phyloP scores from a whole-genome alignment of 2,797 vertebrate species.

The Hydrophis major region DNA sequence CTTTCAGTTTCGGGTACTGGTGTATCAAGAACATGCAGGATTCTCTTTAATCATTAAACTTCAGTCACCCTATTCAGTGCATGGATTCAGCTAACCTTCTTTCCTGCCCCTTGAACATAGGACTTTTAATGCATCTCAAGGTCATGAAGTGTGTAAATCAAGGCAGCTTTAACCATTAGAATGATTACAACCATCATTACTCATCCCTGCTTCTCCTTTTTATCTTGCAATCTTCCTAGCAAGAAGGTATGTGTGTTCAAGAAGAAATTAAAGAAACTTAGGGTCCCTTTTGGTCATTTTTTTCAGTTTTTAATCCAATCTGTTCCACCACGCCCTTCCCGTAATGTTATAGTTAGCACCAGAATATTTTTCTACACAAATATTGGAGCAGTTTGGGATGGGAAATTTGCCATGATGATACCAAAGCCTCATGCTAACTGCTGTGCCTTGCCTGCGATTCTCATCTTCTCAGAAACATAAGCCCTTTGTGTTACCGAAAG shows the following conservation, averaged over 20 bases:
- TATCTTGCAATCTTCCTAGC: not conserved
- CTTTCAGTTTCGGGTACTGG: not conserved
- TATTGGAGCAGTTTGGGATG: constrained; percentile 21
- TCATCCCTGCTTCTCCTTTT: not conserved
- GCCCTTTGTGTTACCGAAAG: not conserved
- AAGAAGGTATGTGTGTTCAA: not conserved
- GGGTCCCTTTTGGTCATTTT: not conserved
- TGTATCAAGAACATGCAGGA: not conserved
- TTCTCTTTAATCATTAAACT: not conserved
- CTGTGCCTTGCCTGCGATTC: constrained; percentile 17
- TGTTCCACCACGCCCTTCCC: not conserved
- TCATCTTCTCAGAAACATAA: not conserved
- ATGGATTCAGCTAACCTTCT: not conserved
- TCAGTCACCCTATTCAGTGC: not conserved
- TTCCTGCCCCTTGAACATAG: not conserved
- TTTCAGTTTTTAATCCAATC: not conserved
- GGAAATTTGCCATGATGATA: constrained; percentile 45
- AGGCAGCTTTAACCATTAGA: not conserved
- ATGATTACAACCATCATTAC: not conserved
- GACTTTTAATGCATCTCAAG: not conserved
- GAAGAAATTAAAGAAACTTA: not conserved
- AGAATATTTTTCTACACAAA: not conserved
- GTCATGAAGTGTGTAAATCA: not conserved
- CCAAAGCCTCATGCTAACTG: constrained; percentile 35
- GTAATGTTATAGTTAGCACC: constrained; percentile 1